A percentile compares a stretch with the other conserved stretches of the same genome.
These are phyloP conservation scores for Drosophila kurseongensis DNA, from an alignment of 1,140 invertebrate species.

Conservation along the genomic window DNA sequence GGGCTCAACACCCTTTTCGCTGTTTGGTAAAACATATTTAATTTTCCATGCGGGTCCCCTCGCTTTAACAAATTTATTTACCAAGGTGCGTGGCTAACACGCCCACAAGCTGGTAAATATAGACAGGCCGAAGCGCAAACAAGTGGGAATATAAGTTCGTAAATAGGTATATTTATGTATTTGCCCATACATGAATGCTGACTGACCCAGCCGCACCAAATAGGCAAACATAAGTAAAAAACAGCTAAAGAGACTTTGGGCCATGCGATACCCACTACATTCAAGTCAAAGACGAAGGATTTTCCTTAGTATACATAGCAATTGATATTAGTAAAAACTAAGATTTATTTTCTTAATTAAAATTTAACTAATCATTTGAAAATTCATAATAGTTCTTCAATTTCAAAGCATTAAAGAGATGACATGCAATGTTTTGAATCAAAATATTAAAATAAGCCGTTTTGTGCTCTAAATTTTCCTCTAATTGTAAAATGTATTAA, in stretches of 20 bases:
- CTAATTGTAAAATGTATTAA: too few species aligned
- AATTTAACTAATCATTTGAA: too few species aligned
- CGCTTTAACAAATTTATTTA: constrained; percentile 74
- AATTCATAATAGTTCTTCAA: too few species aligned
- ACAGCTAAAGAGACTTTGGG: not conserved
- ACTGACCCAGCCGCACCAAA: constrained; percentile 37
- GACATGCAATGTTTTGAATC: too few species aligned
- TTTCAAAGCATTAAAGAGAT: too few species aligned
- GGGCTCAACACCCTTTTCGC: constrained; percentile 31
- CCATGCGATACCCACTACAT: not conserved
- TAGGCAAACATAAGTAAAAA: constrained; percentile 29
- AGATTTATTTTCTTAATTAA: too few species aligned
- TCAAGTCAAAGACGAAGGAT: not conserved
- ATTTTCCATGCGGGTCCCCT: constrained; percentile 35
- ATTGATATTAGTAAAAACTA: too few species aligned
- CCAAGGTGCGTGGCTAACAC: constrained; percentile 50
- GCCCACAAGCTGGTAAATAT: constrained; percentile 28
- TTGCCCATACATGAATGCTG: constrained; percentile 59
- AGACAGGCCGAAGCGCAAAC: constrained; percentile 38
- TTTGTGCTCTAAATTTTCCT: too few species aligned
- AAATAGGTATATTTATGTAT: constrained; percentile 61
- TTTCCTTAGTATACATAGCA: too few species aligned
- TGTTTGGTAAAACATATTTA: constrained; percentile 66
- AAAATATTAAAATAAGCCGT: too few species aligned
- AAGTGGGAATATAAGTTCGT: constrained; percentile 39